A percentile compares a stretch with the other conserved stretches of the same genome.
Conservation (phyloP, 2,797 vertebrate species). For the Astyanax mexicanus region DNA sequence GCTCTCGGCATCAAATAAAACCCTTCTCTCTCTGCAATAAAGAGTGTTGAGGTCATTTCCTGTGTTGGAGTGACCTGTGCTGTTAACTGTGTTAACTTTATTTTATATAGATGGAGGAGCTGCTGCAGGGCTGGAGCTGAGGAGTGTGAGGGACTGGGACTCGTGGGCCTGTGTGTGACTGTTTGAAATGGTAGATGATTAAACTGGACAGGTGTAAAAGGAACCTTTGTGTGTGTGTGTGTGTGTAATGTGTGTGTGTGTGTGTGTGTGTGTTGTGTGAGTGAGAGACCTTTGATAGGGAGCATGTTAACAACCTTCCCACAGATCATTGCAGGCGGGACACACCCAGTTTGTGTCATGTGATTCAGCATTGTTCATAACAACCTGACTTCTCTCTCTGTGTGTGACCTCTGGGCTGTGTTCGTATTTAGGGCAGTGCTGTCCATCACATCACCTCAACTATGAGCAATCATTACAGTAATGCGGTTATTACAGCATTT, state of each 20-base stretch:
- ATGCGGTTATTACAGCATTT: too few relatives aligned
- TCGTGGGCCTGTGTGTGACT: constrained; percentile 77
- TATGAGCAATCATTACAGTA: too few relatives aligned
- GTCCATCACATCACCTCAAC: not conserved
- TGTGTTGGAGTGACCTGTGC: constrained; percentile 42
- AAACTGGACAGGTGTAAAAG: constrained; percentile 98
- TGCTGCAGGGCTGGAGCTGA: too few relatives aligned
- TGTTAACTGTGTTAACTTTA: too few relatives aligned
- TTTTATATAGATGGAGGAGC: too few relatives aligned
- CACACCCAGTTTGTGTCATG: constrained; percentile 53
- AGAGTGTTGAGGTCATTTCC: constrained; percentile 51
- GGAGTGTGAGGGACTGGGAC: constrained; percentile 76
- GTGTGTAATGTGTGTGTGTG: constrained; percentile 47
- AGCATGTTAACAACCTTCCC: constrained; percentile 55
- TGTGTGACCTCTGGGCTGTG: not conserved
- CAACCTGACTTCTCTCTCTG: constrained; percentile 30
- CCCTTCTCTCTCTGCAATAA: not conserved
- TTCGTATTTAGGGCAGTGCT: not conserved
- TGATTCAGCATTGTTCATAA: constrained; percentile 34
- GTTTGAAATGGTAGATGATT: constrained; percentile 99
- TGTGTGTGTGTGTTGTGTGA: constrained; percentile 42
- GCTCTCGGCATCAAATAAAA: not conserved
- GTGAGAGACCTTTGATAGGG: constrained; percentile 49
- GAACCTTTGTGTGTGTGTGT: constrained; percentile 89
- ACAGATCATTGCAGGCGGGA: constrained; percentile 35